Evolutionary conservation across 2,888 invertebrate genomes (phyloP).

Genomic region (Myopa tessellatipennis): DNA sequence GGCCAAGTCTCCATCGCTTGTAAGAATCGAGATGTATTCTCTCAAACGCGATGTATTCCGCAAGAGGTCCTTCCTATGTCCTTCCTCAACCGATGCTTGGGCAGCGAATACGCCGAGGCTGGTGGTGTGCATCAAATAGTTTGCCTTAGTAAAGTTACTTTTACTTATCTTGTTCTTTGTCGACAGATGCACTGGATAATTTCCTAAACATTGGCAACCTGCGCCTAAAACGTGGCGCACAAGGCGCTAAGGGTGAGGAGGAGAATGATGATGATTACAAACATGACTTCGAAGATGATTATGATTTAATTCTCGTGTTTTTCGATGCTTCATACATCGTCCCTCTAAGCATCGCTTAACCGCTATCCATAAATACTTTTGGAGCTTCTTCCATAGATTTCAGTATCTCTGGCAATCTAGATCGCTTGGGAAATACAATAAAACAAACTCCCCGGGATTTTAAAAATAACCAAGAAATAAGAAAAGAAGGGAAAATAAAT

Average conservation of each 20-base stretch:
- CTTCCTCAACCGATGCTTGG: conserved; percentile 61
- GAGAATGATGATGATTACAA: conserved; percentile 41
- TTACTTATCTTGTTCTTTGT: neutral
- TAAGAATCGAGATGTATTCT: conserved; percentile 84
- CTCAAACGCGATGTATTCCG: conserved; percentile 72
- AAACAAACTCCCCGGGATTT: too few species aligned
- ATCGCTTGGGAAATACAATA: conserved; percentile 59
- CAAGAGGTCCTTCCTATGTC: conserved; percentile 70
- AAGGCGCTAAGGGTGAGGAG: neutral
- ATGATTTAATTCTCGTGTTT: conserved; percentile 71
- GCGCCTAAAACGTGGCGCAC: conserved; percentile 58
- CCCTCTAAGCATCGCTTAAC: conserved; percentile 86
- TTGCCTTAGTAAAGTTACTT: neutral
- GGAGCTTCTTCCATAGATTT: conserved; percentile 89
- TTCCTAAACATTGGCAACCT: conserved; percentile 60
- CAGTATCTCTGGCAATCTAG: conserved; percentile 79
- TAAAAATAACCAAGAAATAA: too few species aligned
- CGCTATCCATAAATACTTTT: conserved; percentile 84
- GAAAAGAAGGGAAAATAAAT: too few species aligned
- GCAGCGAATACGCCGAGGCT: conserved; percentile 58
- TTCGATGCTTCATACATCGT: conserved; percentile 89
- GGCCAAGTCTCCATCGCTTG: conserved; percentile 86
- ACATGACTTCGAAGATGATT: conserved; percentile 53
- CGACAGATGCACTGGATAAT: conserved; percentile 57
- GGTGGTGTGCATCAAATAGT: conserved; percentile 52